These are phyloP conservation scores for Stenchaetothrips biformis DNA, from an alignment of 2,888 invertebrate genomes.

Conservation along the genomic window DNA sequence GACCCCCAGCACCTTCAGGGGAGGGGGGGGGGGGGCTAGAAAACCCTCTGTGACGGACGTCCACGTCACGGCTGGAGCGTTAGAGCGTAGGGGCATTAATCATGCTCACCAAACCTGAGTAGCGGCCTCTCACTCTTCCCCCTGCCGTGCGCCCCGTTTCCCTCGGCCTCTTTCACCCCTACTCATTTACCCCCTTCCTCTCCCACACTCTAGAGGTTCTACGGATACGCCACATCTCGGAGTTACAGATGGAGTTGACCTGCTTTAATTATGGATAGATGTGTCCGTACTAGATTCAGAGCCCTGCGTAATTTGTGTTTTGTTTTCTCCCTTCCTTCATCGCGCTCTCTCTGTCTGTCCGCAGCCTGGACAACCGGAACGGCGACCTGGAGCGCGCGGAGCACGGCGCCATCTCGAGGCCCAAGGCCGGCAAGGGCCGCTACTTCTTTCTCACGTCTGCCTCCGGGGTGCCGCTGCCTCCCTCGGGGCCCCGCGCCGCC, in stretches of 20 bases:
- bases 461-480: constrained; percentile 1
- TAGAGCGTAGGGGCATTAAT: constrained; percentile 11
- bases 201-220: too few relatives aligned
- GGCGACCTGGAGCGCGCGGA: constrained; percentile 7
- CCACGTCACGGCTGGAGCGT: neutral
- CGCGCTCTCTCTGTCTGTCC: neutral
- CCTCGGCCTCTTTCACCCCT: too few relatives aligned
- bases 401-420: constrained; percentile 3
- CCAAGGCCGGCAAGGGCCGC: constrained; percentile 3
- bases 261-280: too few relatives aligned
- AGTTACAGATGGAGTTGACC: too few relatives aligned
- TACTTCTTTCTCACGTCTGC: constrained; percentile 14
- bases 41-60: constrained; percentile 6
- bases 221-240: too few relatives aligned
- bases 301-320: too few relatives aligned
- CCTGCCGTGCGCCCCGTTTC: too few relatives aligned
- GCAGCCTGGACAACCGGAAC: constrained; percentile 15
- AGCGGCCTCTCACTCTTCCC: neutral
- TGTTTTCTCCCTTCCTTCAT: too few relatives aligned
- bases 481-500: neutral
- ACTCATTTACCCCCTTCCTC: neutral
- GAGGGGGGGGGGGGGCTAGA: too few relatives aligned
- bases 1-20: neutral
- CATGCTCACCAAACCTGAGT: constrained; percentile 17
- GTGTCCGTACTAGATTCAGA: too few relatives aligned